Conservation (phyloP, 2,113 vertebrate genomes). For the Epinephelus moara region DNA sequence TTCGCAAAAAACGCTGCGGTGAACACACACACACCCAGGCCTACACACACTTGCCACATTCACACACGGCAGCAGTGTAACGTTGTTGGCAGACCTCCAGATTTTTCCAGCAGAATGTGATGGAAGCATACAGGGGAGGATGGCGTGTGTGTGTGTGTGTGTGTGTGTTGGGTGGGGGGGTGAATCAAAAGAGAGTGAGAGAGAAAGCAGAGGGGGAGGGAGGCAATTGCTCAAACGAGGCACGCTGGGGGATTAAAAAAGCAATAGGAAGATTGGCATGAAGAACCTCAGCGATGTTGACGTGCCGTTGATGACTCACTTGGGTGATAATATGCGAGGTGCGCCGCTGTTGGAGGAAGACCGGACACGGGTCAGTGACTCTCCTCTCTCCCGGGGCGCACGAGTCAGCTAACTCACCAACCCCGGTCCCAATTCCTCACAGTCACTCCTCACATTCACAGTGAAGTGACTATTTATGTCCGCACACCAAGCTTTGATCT, state of each 20-base stretch:
- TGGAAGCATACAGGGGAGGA: conserved; percentile 48
- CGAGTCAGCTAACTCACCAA: conserved; percentile 38
- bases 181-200: conserved; percentile 28
- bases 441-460: background rate
- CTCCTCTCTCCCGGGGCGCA: conserved; percentile 28
- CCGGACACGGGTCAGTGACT: conserved; percentile 64
- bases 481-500: background rate
- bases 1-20: conserved; percentile 38
- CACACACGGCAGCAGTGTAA: conserved; percentile 42
- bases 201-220: conserved; percentile 22
- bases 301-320: conserved; percentile 73
- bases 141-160: conserved; percentile 14
- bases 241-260: conserved; percentile 54
- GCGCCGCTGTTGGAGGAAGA: conserved; percentile 42
- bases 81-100: conserved; percentile 69
- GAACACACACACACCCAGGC: conserved; percentile 7
- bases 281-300: conserved; percentile 62
- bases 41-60: conserved; percentile 40
- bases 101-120: conserved; percentile 60
- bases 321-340: conserved; percentile 62
- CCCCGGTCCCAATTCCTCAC: conserved; percentile 19
- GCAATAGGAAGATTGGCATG: conserved; percentile 61
- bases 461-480: conserved; percentile 30
- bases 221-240: conserved; percentile 55
- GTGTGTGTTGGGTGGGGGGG: background rate